Percentiles rank a stretch among this genome's conserved stretches.
Evolutionary conservation across 2,113 vertebrate species (phyloP).

Genomic region (Nibea albiflora): DNA sequence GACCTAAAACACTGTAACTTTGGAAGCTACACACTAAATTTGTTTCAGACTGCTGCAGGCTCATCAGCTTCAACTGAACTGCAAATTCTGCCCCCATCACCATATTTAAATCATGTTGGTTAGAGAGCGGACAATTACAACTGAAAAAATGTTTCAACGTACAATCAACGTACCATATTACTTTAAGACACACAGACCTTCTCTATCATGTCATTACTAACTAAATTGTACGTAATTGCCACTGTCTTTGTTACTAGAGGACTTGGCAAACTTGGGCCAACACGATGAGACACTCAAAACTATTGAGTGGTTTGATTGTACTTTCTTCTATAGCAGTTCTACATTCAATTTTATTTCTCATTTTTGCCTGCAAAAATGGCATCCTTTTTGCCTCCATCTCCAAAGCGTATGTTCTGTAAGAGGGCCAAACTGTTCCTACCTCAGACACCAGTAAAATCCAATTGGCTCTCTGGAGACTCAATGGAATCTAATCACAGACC

Average conservation of each 20-base stretch:
- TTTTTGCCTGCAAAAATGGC: neutral
- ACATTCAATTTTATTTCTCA: neutral
- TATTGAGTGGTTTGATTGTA: neutral
- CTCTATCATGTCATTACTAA: neutral
- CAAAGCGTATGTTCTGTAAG: conserved; percentile 14
- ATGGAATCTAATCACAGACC: conserved; percentile 42
- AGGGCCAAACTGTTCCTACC: conserved; percentile 9
- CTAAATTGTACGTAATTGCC: neutral
- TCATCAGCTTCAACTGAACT: neutral
- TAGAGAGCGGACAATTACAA: neutral
- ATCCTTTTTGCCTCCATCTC: conserved; percentile 8
- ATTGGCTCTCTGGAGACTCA: conserved; percentile 12
- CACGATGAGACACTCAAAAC: neutral
- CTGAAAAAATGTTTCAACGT: neutral
- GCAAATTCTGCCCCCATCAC: neutral
- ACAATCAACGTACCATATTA: no score
- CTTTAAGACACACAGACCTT: no score
- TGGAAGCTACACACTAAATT: neutral
- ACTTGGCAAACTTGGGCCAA: neutral
- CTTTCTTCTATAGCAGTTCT: neutral
- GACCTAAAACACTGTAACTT: neutral
- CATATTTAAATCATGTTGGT: neutral
- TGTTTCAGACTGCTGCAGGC: neutral
- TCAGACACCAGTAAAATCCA: conserved; percentile 30
- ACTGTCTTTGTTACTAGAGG: neutral